Conservation (phyloP, 37 sponge, comb jelly and placozoan species). For the Cliona cf. orientalis region DNA sequence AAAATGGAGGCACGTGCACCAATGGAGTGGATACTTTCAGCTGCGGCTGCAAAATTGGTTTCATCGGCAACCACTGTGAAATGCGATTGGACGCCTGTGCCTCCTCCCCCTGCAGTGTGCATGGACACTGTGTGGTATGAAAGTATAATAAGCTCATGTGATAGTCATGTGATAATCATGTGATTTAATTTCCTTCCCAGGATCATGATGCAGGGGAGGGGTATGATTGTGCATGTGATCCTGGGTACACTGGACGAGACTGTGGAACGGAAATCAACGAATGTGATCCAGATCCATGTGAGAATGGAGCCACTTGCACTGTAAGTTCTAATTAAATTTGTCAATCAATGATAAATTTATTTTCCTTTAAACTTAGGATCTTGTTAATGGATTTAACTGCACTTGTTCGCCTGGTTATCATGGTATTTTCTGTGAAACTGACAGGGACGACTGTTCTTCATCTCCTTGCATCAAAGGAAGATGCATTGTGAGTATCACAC, state of each 20-base stretch:
- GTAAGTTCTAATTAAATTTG: too few species aligned
- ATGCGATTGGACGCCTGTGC: neutral
- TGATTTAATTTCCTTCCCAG: neutral
- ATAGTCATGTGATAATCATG: too few species aligned
- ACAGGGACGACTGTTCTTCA: slow-evolving; percentile 20
- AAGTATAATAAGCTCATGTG: neutral
- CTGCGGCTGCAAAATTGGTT: slow-evolving; percentile 57
- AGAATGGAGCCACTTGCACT: too few species aligned
- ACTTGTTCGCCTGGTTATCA: slow-evolving; percentile 27
- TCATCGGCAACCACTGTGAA: neutral
- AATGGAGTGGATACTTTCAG: slow-evolving; percentile 34
- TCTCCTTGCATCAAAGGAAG: slow-evolving; percentile 46
- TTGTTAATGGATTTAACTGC: slow-evolving; percentile 18
- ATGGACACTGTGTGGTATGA: neutral
- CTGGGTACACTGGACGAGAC: slow-evolving; percentile 29
- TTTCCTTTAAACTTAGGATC: slow-evolving; percentile 9
- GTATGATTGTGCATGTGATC: slow-evolving; percentile 23
- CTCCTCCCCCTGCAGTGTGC: neutral
- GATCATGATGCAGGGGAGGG: neutral
- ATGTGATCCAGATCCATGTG: slow-evolving; percentile 33
- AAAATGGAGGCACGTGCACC: slow-evolving; percentile 55
- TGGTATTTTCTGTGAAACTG: slow-evolving; percentile 35
- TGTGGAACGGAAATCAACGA: slow-evolving; percentile 47
- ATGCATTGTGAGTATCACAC: neutral
- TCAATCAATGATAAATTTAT: neutral